Evolutionary conservation across 2,888 invertebrate genomes (phyloP), one percentile per base, ranked within the genome.

Genomic region (Amphipyra tragopoginis): DNA sequence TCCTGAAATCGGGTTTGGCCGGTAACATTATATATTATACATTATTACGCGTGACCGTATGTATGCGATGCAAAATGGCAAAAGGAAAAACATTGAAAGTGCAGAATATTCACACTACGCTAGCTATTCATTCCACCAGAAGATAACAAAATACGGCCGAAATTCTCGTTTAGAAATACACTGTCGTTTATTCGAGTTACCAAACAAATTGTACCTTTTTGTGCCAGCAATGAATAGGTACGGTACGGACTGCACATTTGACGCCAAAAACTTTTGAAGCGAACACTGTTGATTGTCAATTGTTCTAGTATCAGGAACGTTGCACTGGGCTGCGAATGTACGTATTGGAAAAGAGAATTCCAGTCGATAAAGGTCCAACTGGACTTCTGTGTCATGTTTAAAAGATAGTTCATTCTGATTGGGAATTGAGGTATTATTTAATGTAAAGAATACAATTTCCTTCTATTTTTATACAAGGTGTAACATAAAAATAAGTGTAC

Each of bases 221-320:
- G 65, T 68, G 59, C 47, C 47, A 11, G 39, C 67, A 69, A 70
- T 74, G 78, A 76, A 80, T 57, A 48, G 58, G 40, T 13, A 44
- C 52, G 21, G 39, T 45, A 49, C 29, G 53, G 50, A 40, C 50
- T 57, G 71, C 60, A 61, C 59, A 53, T 61, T 79, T 61, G 42
- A 52, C 57, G 58, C 51, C 49, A 15, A 44, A 66, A 69, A 63
- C 62, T 77, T 77, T 61, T 49, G 44, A 61, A 43, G 59, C 57
- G 52, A 57, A 61, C 38, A 53, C 64, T 39, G 72, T 75, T 80
- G 75, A 80, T 80, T 80, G 81, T 75, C 75, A 65, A 80, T 80
- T 80, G 80, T 80, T 79, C 60, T 52, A 60, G 29, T 72, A 65
- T 38, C 38, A 47, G 38, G 8, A 9, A 11, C 14, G 10, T 15